Evolutionary conservation across 2,113 vertebrate species (phyloP).

Genomic region (Passer domesticus): DNA sequence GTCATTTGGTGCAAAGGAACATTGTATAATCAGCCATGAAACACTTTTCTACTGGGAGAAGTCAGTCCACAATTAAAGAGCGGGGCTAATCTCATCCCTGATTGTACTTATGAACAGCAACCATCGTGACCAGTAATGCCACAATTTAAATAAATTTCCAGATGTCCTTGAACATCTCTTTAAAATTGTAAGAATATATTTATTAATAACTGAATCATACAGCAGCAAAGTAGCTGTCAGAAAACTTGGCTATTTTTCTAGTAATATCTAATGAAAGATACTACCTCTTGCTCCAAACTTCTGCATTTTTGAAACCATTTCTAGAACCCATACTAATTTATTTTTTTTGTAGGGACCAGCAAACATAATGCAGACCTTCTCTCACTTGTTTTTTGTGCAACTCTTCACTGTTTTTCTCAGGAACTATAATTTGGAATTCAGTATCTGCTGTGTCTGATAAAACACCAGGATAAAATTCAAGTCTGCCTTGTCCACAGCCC

Average conservation of each 20-base stretch:
- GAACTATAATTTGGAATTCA: not conserved
- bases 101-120: not conserved
- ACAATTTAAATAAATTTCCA: not conserved
- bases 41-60: constrained; percentile 16
- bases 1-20: constrained; percentile 34
- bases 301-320: not conserved
- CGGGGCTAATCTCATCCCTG: not conserved
- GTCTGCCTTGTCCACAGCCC: not conserved
- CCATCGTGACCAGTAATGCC: not conserved
- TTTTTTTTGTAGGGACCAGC: not conserved
- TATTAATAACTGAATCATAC: not conserved
- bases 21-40: constrained; percentile 40
- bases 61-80: constrained; percentile 11
- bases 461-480: not conserved
- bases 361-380: not conserved
- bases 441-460: not conserved
- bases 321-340: not conserved
- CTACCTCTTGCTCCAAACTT: not conserved
- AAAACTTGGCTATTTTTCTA: not conserved
- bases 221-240: not conserved
- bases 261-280: not conserved
- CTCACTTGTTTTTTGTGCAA: not conserved
- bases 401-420: not conserved
- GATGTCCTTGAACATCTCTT: not conserved
- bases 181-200: not conserved